Percentiles rank a stretch among this genome's conserved stretches.
Conservation (phyloP, 2,888 invertebrate genomes). For the Seladonia tumulorum region DNA sequence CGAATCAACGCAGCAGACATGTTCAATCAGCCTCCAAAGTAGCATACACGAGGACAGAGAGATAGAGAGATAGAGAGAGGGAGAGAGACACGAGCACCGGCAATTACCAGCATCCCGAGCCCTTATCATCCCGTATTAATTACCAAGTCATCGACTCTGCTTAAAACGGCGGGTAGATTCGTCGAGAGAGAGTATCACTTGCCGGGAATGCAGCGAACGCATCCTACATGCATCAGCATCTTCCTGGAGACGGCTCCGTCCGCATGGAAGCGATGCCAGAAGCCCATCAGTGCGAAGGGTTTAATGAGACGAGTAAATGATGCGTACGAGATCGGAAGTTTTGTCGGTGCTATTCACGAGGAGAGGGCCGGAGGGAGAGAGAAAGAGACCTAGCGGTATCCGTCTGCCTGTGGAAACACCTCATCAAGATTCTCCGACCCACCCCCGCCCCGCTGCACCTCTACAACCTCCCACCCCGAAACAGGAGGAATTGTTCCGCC, state of each 20-base stretch:
- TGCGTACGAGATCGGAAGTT: conserved; percentile 65
- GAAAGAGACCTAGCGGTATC: conserved; percentile 52
- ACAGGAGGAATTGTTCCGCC: conserved; percentile 64
- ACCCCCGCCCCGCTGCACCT: conserved; percentile 23
- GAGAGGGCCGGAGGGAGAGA: background rate
- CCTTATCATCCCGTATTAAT: background rate
- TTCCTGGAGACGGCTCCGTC: background rate
- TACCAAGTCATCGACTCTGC: conserved; percentile 2
- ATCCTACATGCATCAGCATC: background rate
- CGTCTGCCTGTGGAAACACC: conserved; percentile 72
- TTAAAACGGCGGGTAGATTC: background rate
- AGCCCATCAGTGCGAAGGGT: background rate
- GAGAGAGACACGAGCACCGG: background rate
- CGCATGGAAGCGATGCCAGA: background rate
- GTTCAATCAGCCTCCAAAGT: background rate
- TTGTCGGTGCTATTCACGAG: conserved; percentile 41
- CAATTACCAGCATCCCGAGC: background rate
- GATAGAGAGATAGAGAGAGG: no score
- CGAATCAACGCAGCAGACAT: background rate
- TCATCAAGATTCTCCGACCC: conserved; percentile 76
- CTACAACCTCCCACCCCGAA: background rate
- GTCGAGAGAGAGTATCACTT: conserved; percentile 12
- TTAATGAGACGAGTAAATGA: conserved; percentile 59
- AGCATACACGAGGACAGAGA: background rate
- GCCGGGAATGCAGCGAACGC: background rate